Conservation (phyloP, 2,113 vertebrate genomes). For the Lepus timidus region DNA sequence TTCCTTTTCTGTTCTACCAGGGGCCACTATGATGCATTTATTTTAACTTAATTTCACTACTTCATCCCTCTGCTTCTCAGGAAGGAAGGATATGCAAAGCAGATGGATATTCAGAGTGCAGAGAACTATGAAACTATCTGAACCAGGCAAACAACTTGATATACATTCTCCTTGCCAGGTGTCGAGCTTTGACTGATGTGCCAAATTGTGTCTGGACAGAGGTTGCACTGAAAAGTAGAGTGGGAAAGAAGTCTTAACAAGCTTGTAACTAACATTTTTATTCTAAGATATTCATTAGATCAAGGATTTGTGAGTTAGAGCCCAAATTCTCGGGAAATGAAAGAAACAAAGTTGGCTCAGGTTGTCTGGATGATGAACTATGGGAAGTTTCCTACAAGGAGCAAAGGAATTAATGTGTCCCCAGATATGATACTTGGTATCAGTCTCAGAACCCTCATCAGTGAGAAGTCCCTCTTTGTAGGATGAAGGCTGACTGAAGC, state of each 20-base stretch:
- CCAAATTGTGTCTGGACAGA: background rate
- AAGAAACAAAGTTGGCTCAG: background rate
- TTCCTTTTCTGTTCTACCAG: background rate
- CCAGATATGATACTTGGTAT: background rate
- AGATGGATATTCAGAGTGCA: background rate
- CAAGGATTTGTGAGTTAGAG: background rate
- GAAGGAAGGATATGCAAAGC: background rate
- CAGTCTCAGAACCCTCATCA: background rate
- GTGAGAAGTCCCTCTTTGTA: background rate
- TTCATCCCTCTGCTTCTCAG: background rate
- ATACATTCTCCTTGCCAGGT: background rate
- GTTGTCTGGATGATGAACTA: background rate
- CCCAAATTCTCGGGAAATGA: slow-evolving; percentile 30
- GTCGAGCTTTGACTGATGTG: background rate
- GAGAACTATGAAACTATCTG: background rate
- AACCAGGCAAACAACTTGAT: background rate
- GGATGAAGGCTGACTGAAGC: background rate
- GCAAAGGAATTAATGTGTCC: background rate
- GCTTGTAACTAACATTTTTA: background rate
- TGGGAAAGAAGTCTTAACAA: background rate
- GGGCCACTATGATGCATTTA: background rate
- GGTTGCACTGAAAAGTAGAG: background rate
- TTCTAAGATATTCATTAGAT: background rate
- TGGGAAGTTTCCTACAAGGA: background rate
- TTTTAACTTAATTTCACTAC: background rate